A percentile compares a stretch with the other conserved stretches of the same genome.
These are phyloP conservation scores for Alca torda DNA, from an alignment of 2,797 vertebrate species.

Conservation along the genomic window DNA sequence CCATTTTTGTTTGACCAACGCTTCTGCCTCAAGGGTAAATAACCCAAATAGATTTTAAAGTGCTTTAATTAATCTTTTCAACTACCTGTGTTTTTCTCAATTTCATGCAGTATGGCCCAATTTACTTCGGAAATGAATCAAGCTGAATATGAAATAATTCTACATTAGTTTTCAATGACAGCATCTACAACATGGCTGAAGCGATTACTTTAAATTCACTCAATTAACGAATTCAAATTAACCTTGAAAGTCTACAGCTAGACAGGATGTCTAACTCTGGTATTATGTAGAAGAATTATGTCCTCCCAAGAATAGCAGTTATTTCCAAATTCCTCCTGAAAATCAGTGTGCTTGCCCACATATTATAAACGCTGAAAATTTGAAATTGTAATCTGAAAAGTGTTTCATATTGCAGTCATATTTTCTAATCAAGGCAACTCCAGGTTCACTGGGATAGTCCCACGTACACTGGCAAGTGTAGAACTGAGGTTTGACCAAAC, in stretches of 20 bases:
- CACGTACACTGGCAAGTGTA: not conserved
- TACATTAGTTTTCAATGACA: not conserved
- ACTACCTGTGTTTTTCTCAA: not conserved
- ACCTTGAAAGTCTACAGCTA: not conserved
- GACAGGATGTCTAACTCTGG: not conserved
- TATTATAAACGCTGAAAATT: not conserved
- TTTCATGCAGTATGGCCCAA: not conserved
- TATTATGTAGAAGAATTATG: not conserved
- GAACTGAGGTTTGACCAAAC: not conserved
- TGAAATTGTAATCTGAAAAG: not conserved
- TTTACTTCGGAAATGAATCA: conserved; percentile 3
- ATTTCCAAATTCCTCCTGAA: not conserved
- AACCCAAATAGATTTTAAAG: not conserved
- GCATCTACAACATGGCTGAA: not conserved
- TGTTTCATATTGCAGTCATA: not conserved
- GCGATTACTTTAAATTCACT: not conserved
- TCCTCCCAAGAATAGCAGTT: not conserved
- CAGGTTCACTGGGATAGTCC: not conserved
- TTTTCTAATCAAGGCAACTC: not conserved
- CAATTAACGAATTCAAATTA: not conserved
- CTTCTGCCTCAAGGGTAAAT: not conserved
- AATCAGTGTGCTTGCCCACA: not conserved
- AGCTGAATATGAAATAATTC: conserved; percentile 11
- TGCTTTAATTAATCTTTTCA: conserved; percentile 12
- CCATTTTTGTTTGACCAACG: not conserved